Evolutionary conservation across 2,888 invertebrate genomes (phyloP), one percentile per base, ranked within the genome.

Genomic region (Stictocephala bisonia): DNA sequence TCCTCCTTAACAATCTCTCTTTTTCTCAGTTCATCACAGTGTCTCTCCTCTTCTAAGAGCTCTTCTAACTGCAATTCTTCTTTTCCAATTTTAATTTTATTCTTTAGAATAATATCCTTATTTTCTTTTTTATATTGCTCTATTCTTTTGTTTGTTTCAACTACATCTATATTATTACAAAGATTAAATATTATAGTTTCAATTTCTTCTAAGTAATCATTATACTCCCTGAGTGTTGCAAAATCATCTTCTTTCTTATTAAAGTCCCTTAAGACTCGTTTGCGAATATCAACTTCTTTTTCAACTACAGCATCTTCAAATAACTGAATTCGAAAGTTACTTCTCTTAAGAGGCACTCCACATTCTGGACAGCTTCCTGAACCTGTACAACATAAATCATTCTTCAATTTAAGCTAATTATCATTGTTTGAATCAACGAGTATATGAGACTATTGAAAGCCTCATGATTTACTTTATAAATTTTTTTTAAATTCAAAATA

Each of bases 191-290:
- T 91, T 79, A 97, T 93, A 0, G 90, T 90, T 85, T 98, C 99
- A 48, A 98, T 90, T 85, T 95, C 94, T 85, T 99, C 99, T 79
- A 99, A 87, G 84, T 99, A 99, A 84, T 98, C 94, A 84, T 99
- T 98, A 84, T 92, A 99, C 74, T 96, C 97, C 41, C 89, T 85
- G 71, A 96, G 83, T 0, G 90, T 87, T 0, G 85, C 83, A 83
- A 99, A 99, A 84, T 99, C 99, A 78, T 96, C 96, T 83, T 97
- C 95, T 82, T 93, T 95, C 82, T 97, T 96, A 82, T 97, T 98
- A 82, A 93, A 99, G 84, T 98, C 96, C 79, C 91, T 89, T 11
- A 97, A 85, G 22, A 99, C 91, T 78, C 93, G 88, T 82, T 93
- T 93, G 29, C 99, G 87, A 76, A 99, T 96, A 81, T 98, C 97